Evolutionary conservation across 2,888 invertebrate species (phyloP).

Genomic region (Mesorhabditis spiculigera): DNA sequence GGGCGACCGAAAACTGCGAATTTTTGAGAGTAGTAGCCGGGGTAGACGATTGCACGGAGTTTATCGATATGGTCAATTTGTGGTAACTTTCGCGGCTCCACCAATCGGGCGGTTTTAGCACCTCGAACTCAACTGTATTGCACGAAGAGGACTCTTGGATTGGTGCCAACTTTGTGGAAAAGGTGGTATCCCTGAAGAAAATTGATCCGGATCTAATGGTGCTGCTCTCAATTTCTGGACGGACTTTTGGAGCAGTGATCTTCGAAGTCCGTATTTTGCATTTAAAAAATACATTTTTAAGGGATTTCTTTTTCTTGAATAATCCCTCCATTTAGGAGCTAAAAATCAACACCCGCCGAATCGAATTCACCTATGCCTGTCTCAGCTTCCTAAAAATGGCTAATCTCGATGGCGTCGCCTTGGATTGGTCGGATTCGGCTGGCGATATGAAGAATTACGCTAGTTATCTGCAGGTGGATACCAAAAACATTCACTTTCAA

Average conservation of each 20-base stretch:
- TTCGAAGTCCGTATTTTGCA: too few relatives aligned
- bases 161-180: background rate
- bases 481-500: background rate
- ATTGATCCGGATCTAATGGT: background rate
- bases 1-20: too few relatives aligned
- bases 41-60: too few relatives aligned
- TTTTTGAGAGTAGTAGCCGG: too few relatives aligned
- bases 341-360: background rate
- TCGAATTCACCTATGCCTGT: constrained; percentile 1
- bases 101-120: too few relatives aligned
- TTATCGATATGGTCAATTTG: too few relatives aligned
- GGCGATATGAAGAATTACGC: background rate
- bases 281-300: too few relatives aligned
- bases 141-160: background rate
- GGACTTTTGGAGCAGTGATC: background rate
- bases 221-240: background rate
- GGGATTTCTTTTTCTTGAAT: too few relatives aligned
- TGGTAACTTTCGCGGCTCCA: too few relatives aligned
- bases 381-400: background rate
- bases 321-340: too few relatives aligned
- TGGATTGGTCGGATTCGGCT: background rate
- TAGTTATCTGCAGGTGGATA: background rate
- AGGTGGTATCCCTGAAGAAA: background rate
- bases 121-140: background rate
- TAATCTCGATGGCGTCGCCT: background rate